Percentiles rank a stretch among this genome's conserved stretches.
These are phyloP conservation scores for Cordilura impudica DNA, from an alignment of 2,888 invertebrate genomes.

Conservation along the genomic window DNA sequence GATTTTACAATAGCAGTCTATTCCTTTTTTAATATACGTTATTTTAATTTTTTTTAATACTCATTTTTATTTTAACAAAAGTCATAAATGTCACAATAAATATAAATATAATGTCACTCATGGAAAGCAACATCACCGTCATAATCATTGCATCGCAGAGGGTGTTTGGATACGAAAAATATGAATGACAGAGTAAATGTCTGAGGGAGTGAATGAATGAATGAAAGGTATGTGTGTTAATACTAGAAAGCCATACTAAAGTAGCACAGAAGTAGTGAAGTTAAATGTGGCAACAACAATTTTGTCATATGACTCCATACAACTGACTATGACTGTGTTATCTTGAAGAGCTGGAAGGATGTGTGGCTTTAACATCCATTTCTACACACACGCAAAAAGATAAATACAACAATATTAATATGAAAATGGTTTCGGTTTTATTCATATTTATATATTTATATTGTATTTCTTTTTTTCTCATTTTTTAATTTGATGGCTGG, in stretches of 20 bases:
- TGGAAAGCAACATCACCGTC: conserved; percentile 31
- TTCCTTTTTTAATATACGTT: conserved; percentile 11
- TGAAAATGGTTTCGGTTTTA: conserved; percentile 29
- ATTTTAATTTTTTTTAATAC: conserved; percentile 25
- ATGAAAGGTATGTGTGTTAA: conserved; percentile 20
- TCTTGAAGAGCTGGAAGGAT: not conserved
- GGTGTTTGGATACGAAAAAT: not conserved
- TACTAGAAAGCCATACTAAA: not conserved
- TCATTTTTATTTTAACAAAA: conserved; percentile 58
- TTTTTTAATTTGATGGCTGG: conserved; percentile 52
- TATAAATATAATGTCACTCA: conserved; percentile 63
- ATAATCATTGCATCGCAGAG: not conserved
- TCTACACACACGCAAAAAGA: conserved; percentile 21
- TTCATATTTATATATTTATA: conserved; percentile 4
- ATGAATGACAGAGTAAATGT: conserved; percentile 11
- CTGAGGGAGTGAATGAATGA: conserved; percentile 27
- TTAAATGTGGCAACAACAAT: conserved; percentile 1
- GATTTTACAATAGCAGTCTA: not conserved
- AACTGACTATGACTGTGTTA: not conserved
- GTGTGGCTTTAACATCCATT: not conserved
- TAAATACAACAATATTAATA: conserved; percentile 53
- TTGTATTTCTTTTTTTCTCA: conserved; percentile 4
- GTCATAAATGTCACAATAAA: conserved; percentile 65
- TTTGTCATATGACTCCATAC: conserved; percentile 14
- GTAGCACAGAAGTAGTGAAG: not conserved